phyloP scores from a whole-genome alignment of 2,888 invertebrate genomes.

The Acrobasis suavella region DNA sequence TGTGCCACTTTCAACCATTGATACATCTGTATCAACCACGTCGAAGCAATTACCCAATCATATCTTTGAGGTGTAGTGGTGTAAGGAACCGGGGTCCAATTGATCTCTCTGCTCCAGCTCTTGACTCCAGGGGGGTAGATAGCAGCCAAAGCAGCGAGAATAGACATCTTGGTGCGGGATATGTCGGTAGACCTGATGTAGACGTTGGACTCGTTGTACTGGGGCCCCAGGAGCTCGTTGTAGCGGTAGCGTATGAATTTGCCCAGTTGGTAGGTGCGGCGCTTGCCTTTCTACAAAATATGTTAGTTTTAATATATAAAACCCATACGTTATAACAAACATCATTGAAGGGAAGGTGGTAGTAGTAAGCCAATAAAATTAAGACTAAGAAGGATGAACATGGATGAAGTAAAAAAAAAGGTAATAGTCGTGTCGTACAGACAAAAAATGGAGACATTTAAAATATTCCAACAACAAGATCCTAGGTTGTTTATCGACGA shows the following conservation, averaged over 20 bases:
- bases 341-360: no score
- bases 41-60: conserved; percentile 47
- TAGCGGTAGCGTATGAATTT: conserved; percentile 45
- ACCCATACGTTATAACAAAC: no score
- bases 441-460: no score
- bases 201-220: conserved; percentile 53
- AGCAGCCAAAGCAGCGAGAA: conserved; percentile 48
- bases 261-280: conserved; percentile 42
- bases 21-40: no score
- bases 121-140: conserved; percentile 40
- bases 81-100: conserved; percentile 53
- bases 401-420: no score
- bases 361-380: no score
- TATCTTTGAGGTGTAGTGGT: conserved; percentile 47
- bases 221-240: conserved; percentile 39
- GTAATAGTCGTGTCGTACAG: no score
- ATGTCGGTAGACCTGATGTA: conserved; percentile 56
- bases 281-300: conserved; percentile 41
- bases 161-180: conserved; percentile 54
- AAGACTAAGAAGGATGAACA: no score
- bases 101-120: conserved; percentile 43
- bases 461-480: no score
- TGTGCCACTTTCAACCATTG: no score
- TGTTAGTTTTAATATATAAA: background rate
- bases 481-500: no score